These are phyloP conservation scores for Bucorvus abyssinicus DNA, from an alignment of 2,797 vertebrate genomes.

Conservation along the genomic window DNA sequence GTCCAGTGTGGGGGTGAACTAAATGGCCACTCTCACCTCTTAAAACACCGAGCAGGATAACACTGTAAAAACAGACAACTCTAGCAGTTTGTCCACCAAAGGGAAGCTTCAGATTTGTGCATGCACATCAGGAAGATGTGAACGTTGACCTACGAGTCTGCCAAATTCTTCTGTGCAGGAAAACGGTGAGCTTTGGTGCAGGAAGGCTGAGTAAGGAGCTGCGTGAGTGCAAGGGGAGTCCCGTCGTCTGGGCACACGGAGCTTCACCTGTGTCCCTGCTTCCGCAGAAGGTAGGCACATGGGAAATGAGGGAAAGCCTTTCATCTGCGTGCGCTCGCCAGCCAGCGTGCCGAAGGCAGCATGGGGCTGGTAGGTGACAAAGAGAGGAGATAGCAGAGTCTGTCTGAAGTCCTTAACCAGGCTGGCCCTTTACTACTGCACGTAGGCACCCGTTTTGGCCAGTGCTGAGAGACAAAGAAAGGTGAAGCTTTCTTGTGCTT, in stretches of 20 bases:
- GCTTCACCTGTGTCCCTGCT: neutral
- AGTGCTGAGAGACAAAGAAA: neutral
- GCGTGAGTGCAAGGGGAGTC: neutral
- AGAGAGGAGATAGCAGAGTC: neutral
- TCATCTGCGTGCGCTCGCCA: fast-evolving
- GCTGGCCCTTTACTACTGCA: neutral
- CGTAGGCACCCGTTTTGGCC: neutral
- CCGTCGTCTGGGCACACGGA: neutral
- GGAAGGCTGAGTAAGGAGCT: neutral
- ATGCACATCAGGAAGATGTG: neutral
- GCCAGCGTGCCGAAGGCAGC: neutral
- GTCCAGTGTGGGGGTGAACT: neutral
- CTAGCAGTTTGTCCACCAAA: neutral
- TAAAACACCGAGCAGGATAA: neutral
- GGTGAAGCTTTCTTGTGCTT: neutral
- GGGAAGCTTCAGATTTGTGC: neutral
- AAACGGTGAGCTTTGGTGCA: fast-evolving
- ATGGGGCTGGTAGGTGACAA: fast-evolving
- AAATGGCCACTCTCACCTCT: neutral
- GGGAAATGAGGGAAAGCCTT: neutral
- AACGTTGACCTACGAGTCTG: neutral
- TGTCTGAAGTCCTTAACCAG: neutral
- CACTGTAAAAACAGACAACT: neutral
- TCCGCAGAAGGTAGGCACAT: neutral
- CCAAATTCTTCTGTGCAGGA: neutral